Evolutionary conservation across 1,140 invertebrate species (phyloP), one percentile per base, ranked within the genome.

Genomic region (Drosophila sproati): DNA sequence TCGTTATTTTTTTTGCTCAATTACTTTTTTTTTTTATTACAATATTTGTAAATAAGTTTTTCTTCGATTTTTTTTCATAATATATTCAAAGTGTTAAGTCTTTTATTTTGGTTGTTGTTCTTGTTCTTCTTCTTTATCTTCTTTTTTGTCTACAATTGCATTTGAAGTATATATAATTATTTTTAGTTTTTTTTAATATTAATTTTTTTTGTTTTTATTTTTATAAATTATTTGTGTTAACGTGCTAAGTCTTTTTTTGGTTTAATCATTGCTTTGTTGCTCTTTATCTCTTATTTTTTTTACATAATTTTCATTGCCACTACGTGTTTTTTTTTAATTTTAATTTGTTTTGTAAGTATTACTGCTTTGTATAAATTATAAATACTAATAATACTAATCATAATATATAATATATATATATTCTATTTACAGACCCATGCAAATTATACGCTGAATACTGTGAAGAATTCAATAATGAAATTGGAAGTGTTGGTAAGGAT

Each of bases 61-160:
- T 52, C 20, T 20, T 20, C 20, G 20, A 20, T 60, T 63, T 63
- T 57, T 57, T 51, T 48, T 63, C 45, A 67, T 80, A 70, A 82
- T 79, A 83, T 87, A 80, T 87, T 87, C 83, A 82, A 87, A 87
- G 83, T 87, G 80, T 87, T 80, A 89, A 88, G 83, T 88, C 83
- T 88, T 88, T 88, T 82, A 89, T 83, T 89, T 88, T 83, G 82
- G 80, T 88, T 87, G 83, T 82, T 81, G 82, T 74, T 80, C 60
- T 56, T 20, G 20, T 20, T 83, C 62, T 74, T 76, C 68, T 52
- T 61, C 34, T 56, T 63, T 31, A 29, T 69, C 8, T 70, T 69
- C 29, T 87, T 69, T 67, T 85, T 59, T 39, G 73, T 50, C 4
- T 7, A 34, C 34, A 20, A 20, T 8, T 76, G 52, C 47, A 32